These are phyloP conservation scores for Protonibea diacanthus DNA, from an alignment of 2,797 vertebrate species.

Conservation along the genomic window DNA sequence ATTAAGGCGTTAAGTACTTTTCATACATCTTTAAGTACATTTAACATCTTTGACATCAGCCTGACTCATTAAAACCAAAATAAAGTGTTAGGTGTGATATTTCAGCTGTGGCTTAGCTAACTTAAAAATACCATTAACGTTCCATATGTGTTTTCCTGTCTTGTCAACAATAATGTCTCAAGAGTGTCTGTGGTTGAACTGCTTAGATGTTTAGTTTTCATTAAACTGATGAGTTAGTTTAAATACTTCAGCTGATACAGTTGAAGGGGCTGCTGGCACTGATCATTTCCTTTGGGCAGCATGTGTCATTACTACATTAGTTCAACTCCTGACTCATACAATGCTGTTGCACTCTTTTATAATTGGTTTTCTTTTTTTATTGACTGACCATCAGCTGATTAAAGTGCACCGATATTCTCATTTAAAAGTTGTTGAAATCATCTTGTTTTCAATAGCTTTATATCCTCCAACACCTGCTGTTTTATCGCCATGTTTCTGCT, in stretches of 20 bases:
- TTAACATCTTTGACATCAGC: slow-evolving; percentile 18
- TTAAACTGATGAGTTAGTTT: neutral
- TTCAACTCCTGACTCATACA: slow-evolving; percentile 9
- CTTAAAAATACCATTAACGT: neutral
- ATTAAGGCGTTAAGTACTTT: neutral
- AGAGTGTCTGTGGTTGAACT: neutral
- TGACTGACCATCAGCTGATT: neutral
- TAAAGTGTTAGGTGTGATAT: neutral
- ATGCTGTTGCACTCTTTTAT: neutral
- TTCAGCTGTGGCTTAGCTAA: slow-evolving; percentile 3
- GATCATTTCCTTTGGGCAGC: slow-evolving; percentile 6
- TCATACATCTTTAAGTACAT: too few species aligned
- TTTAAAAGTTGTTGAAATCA: neutral
- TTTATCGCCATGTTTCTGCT: slow-evolving; percentile 1
- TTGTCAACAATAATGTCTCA: neutral
- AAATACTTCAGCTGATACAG: neutral
- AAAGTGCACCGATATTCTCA: neutral
- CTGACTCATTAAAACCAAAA: slow-evolving; percentile 22
- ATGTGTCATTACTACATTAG: neutral
- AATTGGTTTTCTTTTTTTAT: neutral
- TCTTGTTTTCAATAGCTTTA: neutral
- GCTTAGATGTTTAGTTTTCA: neutral
- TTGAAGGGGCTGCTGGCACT: neutral
- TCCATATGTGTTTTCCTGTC: neutral
- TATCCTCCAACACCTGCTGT: too few species aligned